phyloP scores from a whole-genome alignment of 2,113 vertebrate species.

The Sphyrna mokarran region DNA sequence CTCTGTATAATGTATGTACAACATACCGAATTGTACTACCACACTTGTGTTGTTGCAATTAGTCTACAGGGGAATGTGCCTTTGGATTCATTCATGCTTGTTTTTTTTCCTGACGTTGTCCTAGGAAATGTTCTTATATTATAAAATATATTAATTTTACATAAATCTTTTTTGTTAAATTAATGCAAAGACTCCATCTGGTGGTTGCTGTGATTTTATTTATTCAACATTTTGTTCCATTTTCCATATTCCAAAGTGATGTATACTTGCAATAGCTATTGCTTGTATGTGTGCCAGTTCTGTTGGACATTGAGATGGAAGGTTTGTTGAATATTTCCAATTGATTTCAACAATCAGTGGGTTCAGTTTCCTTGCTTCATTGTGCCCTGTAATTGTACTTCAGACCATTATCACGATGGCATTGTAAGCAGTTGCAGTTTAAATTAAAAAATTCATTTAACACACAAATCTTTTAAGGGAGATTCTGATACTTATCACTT shows the following conservation, averaged over 20 bases:
- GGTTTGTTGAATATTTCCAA: not conserved
- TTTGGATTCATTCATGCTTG: not conserved
- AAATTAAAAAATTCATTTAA: not conserved
- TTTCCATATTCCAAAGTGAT: not conserved
- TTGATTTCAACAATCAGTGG: not conserved
- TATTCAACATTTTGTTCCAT: not conserved
- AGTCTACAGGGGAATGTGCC: too few relatives aligned
- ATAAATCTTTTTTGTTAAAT: not conserved
- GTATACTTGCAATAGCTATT: not conserved
- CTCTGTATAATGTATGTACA: not conserved
- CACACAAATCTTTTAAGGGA: not conserved
- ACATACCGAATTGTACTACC: not conserved
- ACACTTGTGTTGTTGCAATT: not conserved
- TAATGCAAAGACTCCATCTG: not conserved
- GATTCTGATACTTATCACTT: not conserved
- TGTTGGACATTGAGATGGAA: not conserved
- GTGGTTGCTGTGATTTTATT: not conserved
- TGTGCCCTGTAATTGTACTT: too few relatives aligned
- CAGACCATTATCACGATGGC: not conserved
- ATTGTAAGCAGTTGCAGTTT: not conserved
- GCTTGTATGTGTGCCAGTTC: not conserved
- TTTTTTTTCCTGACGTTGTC: not conserved
- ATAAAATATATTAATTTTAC: not conserved
- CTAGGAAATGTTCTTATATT: not conserved
- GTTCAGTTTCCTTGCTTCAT: too few relatives aligned